phyloP scores from a whole-genome alignment of 1,140 invertebrate genomes.

The Pararge aegeria region DNA sequence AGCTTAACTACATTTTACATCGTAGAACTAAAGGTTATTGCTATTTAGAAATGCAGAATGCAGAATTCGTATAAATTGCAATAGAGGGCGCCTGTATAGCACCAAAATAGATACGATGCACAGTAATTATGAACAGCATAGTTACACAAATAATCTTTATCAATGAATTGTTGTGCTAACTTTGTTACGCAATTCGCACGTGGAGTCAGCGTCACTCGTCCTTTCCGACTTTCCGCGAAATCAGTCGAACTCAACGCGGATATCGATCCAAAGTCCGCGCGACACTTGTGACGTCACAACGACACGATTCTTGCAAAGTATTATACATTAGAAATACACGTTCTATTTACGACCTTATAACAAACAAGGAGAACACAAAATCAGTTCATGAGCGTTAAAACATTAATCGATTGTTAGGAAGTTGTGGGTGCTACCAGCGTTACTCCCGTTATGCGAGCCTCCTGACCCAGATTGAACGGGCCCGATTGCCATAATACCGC shows the following conservation, averaged over 20 bases:
- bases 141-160: constrained; percentile 63
- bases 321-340: constrained; percentile 20
- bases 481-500: constrained; percentile 37
- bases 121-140: too few species aligned
- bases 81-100: too few species aligned
- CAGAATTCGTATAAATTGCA: too few species aligned
- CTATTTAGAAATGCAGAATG: too few species aligned
- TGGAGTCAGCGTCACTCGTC: constrained; percentile 53
- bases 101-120: too few species aligned
- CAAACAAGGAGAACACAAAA: constrained; percentile 25
- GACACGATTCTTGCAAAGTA: constrained; percentile 35
- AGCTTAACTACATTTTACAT: too few species aligned
- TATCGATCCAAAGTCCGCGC: constrained; percentile 66
- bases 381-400: constrained; percentile 19
- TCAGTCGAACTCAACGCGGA: constrained; percentile 49
- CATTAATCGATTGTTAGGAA: constrained; percentile 27
- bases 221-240: constrained; percentile 50
- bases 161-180: constrained; percentile 65
- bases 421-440: constrained; percentile 30
- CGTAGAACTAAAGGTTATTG: too few species aligned
- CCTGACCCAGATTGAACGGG: constrained; percentile 60
- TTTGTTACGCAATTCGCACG: constrained; percentile 68
- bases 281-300: constrained; percentile 67
- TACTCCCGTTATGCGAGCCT: constrained; percentile 43
- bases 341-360: constrained; percentile 24